Evolutionary conservation across 2,113 vertebrate genomes (phyloP).

Genomic region (Leucoraja erinaceus): DNA sequence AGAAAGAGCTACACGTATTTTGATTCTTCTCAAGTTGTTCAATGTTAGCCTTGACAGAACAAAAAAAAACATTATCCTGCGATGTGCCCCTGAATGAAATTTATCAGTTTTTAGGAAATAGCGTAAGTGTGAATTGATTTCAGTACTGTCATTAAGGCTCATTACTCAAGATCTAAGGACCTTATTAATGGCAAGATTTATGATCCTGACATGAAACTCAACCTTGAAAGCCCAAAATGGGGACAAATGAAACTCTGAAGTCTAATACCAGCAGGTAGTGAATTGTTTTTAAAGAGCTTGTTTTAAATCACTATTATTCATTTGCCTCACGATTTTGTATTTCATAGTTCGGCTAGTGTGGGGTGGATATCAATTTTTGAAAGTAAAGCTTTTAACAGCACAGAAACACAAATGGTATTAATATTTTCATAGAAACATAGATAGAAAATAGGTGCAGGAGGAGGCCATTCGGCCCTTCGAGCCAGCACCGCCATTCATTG

Average conservation of each 20-base stretch:
- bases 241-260: neutral
- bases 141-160: neutral
- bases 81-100: neutral
- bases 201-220: slow-evolving; percentile 10
- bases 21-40: neutral
- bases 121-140: neutral
- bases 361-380: neutral
- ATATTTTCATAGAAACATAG: neutral
- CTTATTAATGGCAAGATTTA: neutral
- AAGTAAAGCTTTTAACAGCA: neutral
- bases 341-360: neutral
- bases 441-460: neutral
- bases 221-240: neutral
- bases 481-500: too few relatives aligned
- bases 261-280: neutral
- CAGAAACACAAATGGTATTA: neutral
- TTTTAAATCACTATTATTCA: neutral
- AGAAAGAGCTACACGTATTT: neutral
- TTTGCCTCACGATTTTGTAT: neutral
- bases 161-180: neutral
- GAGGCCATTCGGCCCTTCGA: neutral
- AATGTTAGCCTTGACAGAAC: neutral
- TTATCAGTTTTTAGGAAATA: neutral
- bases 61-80: neutral
- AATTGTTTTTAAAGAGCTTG: neutral